Evolutionary conservation across 2,888 invertebrate species (phyloP), one percentile per base, ranked within the genome.

Genomic region (Ophion ventricosus): DNA sequence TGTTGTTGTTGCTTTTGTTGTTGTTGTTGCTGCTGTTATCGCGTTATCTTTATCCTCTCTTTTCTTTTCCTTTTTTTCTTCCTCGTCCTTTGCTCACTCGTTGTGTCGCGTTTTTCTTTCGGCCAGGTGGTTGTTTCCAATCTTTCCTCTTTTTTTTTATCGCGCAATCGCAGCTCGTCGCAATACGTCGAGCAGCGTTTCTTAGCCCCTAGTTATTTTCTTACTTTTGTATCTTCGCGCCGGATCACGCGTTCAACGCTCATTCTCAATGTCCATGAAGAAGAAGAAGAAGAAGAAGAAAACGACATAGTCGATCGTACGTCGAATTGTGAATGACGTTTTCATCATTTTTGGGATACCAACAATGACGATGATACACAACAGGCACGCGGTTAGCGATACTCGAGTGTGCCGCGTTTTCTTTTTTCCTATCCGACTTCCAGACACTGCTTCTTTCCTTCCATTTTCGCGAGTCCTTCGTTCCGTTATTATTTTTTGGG

Each of bases 11-110:
- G 70, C 66, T 78, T 63, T 43, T 43, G 63, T 69, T 61, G 76
- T 82, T 88, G 88, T 87, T 88, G 89, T 20, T 83, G 35, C 43
- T 74, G 40, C 64, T 40, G 76, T 80, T 74, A 80, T 88, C 87
- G 76, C 84, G 83, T 89, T 87, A 79, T 84, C 87, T 89, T 87
- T 85, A 87, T 88, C 64, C 76, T 69, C 66, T 63, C 11, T 78
- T 69, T 64, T 74, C 82, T 54, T 70, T 76, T 61, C 69, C 64
- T 79, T 74, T 82, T 79, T 74, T 82, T 72, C 70, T 83, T 88
- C 23, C 49, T 75, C 14, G 64, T 57, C 40, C 76, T 35, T 35
- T 2, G 64, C 75, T 67, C 78, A 54, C 54, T 61, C 75, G 54
- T 29, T 67, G 70, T 75, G 61, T 75, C 74, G 25, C 59, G 49